Evolutionary conservation across 2,113 vertebrate genomes (phyloP).

Genomic region (Dromiciops gliroides): DNA sequence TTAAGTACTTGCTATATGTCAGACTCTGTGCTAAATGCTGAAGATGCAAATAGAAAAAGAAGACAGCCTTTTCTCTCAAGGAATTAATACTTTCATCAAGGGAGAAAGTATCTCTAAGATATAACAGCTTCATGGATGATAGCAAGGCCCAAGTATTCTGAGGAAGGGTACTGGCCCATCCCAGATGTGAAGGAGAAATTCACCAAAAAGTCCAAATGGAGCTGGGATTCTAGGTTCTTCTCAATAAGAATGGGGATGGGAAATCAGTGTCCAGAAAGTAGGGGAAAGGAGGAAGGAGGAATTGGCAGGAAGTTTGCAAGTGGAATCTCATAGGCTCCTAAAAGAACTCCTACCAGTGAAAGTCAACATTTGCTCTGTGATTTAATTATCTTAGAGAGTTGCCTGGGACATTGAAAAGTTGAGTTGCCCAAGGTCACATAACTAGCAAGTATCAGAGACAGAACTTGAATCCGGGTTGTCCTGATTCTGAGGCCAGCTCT

Average conservation of each 20-base stretch:
- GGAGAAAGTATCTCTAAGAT: neutral
- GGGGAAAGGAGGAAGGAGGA: neutral
- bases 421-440: neutral
- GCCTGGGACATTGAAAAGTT: neutral
- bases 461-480: neutral
- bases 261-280: neutral
- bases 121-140: neutral
- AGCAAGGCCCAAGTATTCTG: neutral
- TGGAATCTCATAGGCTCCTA: neutral
- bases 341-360: neutral
- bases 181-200: neutral
- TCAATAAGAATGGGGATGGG: neutral
- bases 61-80: neutral
- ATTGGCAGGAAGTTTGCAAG: neutral
- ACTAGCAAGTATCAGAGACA: neutral
- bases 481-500: neutral
- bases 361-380: neutral
- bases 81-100: neutral
- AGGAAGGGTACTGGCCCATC: neutral
- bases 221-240: neutral
- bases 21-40: neutral
- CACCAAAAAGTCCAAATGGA: neutral
- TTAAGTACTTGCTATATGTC: neutral
- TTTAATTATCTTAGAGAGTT: neutral
- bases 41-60: neutral